A percentile compares a stretch with the other conserved stretches of the same genome.
phyloP scores from a whole-genome alignment of 1,140 invertebrate genomes.

The Samia ricini region DNA sequence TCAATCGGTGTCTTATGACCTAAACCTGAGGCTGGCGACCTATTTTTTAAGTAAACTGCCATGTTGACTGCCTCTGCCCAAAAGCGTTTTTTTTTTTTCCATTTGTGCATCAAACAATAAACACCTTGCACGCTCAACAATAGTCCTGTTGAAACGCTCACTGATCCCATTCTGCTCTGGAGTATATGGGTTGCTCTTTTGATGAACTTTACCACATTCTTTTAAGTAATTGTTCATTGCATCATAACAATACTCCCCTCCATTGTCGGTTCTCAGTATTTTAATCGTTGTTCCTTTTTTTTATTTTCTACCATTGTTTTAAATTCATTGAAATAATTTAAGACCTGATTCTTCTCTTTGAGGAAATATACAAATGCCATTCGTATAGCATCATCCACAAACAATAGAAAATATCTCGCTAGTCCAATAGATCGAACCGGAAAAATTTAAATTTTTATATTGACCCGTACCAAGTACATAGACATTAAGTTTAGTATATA shows the following conservation, averaged over 20 bases:
- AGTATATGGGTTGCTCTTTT: conserved; percentile 4
- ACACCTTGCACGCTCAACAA: conserved; percentile 4
- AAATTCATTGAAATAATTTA: conserved; percentile 7
- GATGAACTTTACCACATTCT: neutral
- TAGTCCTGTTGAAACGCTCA: conserved; percentile 1
- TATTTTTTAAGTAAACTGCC: conserved; percentile 4
- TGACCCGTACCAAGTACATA: no score
- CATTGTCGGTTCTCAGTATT: conserved; percentile 7
- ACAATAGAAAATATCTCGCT: conserved; percentile 11
- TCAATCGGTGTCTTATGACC: neutral
- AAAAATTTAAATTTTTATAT: no score
- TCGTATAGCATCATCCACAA: conserved; percentile 9
- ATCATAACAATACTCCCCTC: neutral
- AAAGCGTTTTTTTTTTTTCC: neutral
- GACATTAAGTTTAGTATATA: no score
- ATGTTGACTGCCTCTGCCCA: conserved; percentile 2
- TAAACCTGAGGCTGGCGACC: neutral
- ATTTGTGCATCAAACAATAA: neutral
- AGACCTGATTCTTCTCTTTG: conserved; percentile 10
- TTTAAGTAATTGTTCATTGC: conserved; percentile 1
- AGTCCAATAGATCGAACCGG: conserved; percentile 4
- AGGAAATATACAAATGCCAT: conserved; percentile 15
- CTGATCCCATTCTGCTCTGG: conserved; percentile 4
- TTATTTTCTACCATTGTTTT: conserved; percentile 3
- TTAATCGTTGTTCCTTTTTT: neutral